Evolutionary conservation across 37 sponge, comb jelly and placozoan genomes (phyloP), one percentile per base, ranked within the genome.

Genomic region (Theonella swinhoei): DNA sequence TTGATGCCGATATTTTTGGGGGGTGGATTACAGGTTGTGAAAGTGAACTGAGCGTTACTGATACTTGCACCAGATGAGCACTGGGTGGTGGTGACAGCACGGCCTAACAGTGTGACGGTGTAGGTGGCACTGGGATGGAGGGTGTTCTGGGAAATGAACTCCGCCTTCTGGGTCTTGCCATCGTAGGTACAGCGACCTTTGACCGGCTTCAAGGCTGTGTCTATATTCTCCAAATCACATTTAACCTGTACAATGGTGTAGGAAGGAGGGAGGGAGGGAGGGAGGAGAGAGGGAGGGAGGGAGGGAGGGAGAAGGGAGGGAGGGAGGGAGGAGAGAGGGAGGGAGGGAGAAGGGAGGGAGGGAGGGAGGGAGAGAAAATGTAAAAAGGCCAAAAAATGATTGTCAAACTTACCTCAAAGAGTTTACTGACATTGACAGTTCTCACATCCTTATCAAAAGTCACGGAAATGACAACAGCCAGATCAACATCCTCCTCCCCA

Each of bases 1-100:
- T 82, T 91, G 32, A 91, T 86, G 9, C 91, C 83, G 38, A 91
- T 81, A 47, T 29, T 81, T 43, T 81, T 91, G 8, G 91, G 91
- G 23, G 87, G 42, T 7, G 91, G 91, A 61, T 70, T 77, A 23
- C 87, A 81, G 4, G 91, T 91, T 42, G 59, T 29, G 68, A 91
- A 91, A 47, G 68, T 64, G 33, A 86, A 34, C 64, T 76, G 82
- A 2, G 82, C 66, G 75, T 86, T 86, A 43, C 42, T 78, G 37
- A 91, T 91, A 64, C 83, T 83, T 20, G 64, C 79, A 34, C 41
- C 70, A 59, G 80, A 73, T 35, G 86, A 32, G 70, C 87, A 91
- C 25, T 80, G 71, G 32, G 77, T n/a, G 8, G 88, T 87, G 35
- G 92, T 87, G 26, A 87, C 76, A 2, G 88, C 88, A 32, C 70